Conservation (phyloP, 2,797 vertebrate species). For the Cynopterus sphinx region DNA sequence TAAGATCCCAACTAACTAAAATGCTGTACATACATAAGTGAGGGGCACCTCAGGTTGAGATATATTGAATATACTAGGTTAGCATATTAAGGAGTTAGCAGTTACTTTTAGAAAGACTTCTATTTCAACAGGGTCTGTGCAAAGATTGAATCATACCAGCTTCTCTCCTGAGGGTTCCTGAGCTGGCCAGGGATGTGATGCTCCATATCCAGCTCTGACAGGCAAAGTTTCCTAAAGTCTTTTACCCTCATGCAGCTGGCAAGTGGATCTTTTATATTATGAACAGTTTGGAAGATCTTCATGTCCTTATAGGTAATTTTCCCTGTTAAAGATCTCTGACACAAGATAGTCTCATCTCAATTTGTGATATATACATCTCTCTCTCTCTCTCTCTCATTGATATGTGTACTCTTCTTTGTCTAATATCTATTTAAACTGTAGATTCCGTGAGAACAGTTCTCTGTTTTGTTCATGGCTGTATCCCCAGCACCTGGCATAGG, state of each 20-base stretch:
- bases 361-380: neutral
- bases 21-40: neutral
- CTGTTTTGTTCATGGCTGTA: neutral
- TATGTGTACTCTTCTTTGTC: neutral
- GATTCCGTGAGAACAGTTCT: neutral
- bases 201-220: neutral
- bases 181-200: neutral
- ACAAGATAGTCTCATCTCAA: neutral
- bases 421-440: neutral
- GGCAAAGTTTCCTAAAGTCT: neutral
- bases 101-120: slow-evolving; percentile 30
- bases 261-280: neutral
- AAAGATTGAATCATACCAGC: neutral
- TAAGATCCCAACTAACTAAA: neutral
- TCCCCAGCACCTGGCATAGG: neutral
- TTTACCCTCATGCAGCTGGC: neutral
- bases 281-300: neutral
- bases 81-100: neutral
- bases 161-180: neutral
- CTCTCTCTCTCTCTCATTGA: too few relatives aligned
- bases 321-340: neutral
- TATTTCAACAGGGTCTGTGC: neutral
- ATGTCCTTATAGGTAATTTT: neutral
- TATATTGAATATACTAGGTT: neutral
- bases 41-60: neutral